A percentile compares a stretch with the other conserved stretches of the same genome.
phyloP scores from a whole-genome alignment of 2,797 vertebrate genomes.

The Rhodeus uyekii region DNA sequence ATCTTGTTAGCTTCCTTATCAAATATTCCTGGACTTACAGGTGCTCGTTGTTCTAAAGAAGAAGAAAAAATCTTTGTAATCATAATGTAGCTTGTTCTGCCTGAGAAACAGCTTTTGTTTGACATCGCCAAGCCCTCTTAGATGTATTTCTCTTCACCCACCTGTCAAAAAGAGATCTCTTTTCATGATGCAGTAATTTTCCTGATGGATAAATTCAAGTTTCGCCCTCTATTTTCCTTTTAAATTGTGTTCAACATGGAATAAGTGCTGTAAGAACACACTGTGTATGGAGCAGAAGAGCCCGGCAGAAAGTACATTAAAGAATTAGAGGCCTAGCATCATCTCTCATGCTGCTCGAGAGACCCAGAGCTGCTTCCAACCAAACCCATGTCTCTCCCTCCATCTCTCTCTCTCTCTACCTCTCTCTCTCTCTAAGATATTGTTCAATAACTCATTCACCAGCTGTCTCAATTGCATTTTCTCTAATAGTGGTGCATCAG shows the following conservation, averaged over 20 bases:
- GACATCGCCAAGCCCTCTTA: not conserved
- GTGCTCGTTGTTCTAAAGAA: not conserved
- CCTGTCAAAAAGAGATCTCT: not conserved
- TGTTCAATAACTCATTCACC: conserved; percentile 8
- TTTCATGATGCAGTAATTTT: not conserved
- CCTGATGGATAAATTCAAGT: not conserved
- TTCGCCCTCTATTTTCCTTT: not conserved
- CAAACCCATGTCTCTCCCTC: not conserved
- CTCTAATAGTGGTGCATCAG: conserved; percentile 19
- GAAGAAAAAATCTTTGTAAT: not conserved
- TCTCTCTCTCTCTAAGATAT: not conserved
- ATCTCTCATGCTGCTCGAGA: not conserved
- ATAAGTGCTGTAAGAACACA: not conserved
- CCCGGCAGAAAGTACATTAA: conserved; percentile 2
- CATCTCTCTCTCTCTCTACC: not conserved
- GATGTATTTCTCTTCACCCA: not conserved
- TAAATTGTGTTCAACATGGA: not conserved
- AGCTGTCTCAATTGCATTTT: not conserved
- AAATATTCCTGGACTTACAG: no score
- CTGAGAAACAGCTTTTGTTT: not conserved
- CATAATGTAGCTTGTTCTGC: not conserved
- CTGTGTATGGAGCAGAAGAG: not conserved
- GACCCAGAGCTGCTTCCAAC: conserved; percentile 18
- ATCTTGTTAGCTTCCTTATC: not conserved
- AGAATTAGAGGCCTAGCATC: conserved; percentile 7